These are phyloP conservation scores for Dysmachus trigonus DNA, from an alignment of 2,888 invertebrate species.

Conservation along the genomic window DNA sequence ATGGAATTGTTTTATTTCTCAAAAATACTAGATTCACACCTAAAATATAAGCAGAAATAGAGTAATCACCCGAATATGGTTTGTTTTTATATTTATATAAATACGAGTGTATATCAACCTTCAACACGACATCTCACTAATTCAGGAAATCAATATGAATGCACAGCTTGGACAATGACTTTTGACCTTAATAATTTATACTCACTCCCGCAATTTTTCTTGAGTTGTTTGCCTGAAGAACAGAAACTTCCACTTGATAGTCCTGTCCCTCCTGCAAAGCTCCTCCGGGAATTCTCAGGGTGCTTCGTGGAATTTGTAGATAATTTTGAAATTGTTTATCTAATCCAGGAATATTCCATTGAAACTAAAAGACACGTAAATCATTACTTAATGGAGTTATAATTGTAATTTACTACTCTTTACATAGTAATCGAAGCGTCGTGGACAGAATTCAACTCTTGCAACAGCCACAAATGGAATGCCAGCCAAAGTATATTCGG, in stretches of 20 bases:
- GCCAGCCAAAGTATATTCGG: not conserved
- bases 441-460: not conserved
- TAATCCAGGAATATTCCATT: conserved; percentile 2
- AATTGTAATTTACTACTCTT: not conserved
- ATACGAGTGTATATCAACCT: not conserved
- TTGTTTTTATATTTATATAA: too few relatives aligned
- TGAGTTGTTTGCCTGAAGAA: not conserved
- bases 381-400: not conserved
- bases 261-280: not conserved
- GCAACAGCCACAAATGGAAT: not conserved
- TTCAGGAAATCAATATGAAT: not conserved
- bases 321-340: not conserved
- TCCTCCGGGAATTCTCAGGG: not conserved
- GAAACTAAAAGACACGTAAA: not conserved
- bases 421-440: not conserved
- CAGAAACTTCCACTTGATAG: not conserved
- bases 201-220: not conserved
- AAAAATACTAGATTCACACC: too few relatives aligned
- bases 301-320: not conserved
- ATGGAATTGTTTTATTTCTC: too few relatives aligned
- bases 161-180: not conserved
- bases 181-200: not conserved
- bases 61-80: not conserved
- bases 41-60: not conserved
- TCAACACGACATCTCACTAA: not conserved